phyloP scores from a whole-genome alignment of 92 coral and sea anemone species.

The Bergia puertoricense region DNA sequence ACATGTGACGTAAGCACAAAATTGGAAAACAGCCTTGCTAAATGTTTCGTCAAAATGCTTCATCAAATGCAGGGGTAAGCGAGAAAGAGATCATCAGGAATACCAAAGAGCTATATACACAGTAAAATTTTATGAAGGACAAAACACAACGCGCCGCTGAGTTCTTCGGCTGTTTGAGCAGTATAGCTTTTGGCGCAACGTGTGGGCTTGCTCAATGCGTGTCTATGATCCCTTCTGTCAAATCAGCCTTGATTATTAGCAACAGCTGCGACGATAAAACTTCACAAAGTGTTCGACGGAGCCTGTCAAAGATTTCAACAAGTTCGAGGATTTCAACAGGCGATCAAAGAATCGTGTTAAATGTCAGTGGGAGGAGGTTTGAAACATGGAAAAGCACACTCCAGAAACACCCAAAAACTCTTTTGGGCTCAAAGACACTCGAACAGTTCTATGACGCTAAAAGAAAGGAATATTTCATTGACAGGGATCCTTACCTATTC shows the following conservation, averaged over 20 bases:
- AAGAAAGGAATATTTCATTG: conserved; percentile 85
- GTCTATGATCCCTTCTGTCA: conserved; percentile 29
- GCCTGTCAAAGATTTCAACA: neutral
- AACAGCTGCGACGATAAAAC: neutral
- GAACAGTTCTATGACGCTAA: conserved; percentile 79
- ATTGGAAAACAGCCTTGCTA: neutral
- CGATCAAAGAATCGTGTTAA: conserved; percentile 68
- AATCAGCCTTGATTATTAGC: neutral
- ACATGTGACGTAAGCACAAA: neutral
- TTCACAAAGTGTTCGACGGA: neutral
- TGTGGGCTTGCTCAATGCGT: conserved; percentile 2
- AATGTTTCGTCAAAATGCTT: neutral
- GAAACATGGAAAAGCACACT: conserved; percentile 93
- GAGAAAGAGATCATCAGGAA: neutral
- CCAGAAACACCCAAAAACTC: conserved; percentile 76
- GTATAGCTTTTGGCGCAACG: neutral
- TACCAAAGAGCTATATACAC: neutral
- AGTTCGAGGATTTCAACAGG: conserved; percentile 47
- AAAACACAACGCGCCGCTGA: neutral
- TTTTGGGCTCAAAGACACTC: conserved; percentile 85
- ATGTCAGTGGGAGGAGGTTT: conserved; percentile 93
- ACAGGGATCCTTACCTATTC: conserved; percentile 91
- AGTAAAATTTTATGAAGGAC: conserved; percentile 21
- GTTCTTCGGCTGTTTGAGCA: conserved; percentile 5
- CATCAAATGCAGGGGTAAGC: neutral